Base-by-base conservation (phyloP, 2,888 invertebrate species). In the Chaetogeoica ovagalla region DNA sequence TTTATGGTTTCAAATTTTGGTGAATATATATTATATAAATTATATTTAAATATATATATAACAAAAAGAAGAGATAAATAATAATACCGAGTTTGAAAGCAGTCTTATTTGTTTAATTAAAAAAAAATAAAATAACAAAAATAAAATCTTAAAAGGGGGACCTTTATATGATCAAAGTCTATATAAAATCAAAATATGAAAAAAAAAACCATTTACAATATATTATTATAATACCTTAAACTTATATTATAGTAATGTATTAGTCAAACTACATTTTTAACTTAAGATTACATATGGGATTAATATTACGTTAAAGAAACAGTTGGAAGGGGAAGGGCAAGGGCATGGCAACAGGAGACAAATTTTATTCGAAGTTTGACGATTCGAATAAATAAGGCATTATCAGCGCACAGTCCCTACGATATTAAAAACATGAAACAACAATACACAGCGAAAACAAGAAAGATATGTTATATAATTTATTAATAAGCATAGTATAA, bases 61-160 rank as follows among this genome's bases (percentile, higher is more conserved):
- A 43, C 43, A 70, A 70, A 37, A 73, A 15, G 57, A 71, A 17
- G 57, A n/a, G 55, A 70, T 63, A 63, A 79, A 43, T 57, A 63
- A 79, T 57, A 62, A 79, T 79, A 63, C 62, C 70, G 21, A 79
- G 62, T 79, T 76, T 69, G 57, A 71, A 77, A 79, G 79, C 79
- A 79, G 79, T 79, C 79, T 79, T 79, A 77, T 77, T 77, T 69
- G 63, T 79, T 79, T 71, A 79, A 79, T 71, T 63, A 79, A 79
- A 79, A 63, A 71, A 79, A 79, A 71, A 57, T 4, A 62, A 79
- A 79, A 70, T 79, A 79, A 79, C 79, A 79, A 79, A 79, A 77
- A 71, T 63, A 70, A 79, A 79, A 79, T 71, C 62, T 71, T 70
- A 63, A 57, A 79, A 9, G 43, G 7, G 7, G 19, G 60, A 79